phyloP scores from a whole-genome alignment of 2,113 vertebrate genomes.

The Hypocryptadius cinnamomeus region DNA sequence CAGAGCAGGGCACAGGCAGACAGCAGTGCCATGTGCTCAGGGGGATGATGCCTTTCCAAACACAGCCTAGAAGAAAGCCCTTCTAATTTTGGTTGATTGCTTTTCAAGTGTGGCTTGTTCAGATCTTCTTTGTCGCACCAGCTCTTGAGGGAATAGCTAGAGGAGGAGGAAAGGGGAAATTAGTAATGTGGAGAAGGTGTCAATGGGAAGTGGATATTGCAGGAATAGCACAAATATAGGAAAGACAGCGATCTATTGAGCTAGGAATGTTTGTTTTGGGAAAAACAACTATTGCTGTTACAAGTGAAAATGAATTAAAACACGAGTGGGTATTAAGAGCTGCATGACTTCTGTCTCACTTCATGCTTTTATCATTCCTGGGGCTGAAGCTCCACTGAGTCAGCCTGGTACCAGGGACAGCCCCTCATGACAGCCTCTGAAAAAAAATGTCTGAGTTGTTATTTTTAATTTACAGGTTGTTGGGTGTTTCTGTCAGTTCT shows the following conservation, averaged over 20 bases:
- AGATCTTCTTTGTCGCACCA: fast-evolving
- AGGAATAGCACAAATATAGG: neutral
- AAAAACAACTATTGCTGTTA: neutral
- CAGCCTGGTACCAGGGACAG: neutral
- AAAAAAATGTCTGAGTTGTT: neutral
- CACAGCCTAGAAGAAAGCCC: neutral
- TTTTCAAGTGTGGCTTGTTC: neutral
- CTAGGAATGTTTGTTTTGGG: neutral
- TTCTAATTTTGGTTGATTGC: neutral
- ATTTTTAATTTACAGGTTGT: neutral
- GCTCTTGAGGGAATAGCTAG: neutral
- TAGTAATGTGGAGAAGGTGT: fast-evolving
- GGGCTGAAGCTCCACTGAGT: neutral
- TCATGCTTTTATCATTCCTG: neutral
- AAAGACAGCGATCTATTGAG: neutral
- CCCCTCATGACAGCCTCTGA: neutral
- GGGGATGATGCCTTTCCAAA: neutral
- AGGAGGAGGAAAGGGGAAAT: neutral
- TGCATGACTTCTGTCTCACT: neutral
- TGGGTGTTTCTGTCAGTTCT: neutral
- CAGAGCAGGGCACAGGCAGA: neutral
- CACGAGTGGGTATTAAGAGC: neutral
- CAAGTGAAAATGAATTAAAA: neutral
- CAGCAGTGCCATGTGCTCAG: neutral
- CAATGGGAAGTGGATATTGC: neutral